These are phyloP conservation scores for Pyrocoelia pectoralis DNA, from an alignment of 2,888 invertebrate species.

Conservation along the genomic window DNA sequence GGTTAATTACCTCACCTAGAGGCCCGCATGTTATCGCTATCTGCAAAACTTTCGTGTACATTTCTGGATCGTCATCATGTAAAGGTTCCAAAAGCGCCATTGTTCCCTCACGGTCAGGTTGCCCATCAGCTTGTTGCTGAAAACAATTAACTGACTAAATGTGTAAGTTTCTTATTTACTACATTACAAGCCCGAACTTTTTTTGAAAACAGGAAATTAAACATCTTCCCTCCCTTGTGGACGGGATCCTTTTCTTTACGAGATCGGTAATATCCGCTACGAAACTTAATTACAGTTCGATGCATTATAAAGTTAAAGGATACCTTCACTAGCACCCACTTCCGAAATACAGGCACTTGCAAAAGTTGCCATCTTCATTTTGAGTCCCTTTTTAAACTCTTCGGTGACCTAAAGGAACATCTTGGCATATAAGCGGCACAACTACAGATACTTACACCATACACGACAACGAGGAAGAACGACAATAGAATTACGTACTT, in stretches of 20 bases:
- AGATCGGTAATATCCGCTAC: slow-evolving; percentile 42
- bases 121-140: slow-evolving; percentile 35
- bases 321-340: slow-evolving; percentile 27
- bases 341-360: slow-evolving; percentile 20
- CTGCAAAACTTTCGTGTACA: slow-evolving; percentile 56
- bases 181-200: slow-evolving; percentile 60
- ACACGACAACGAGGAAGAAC: neutral
- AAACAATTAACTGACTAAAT: slow-evolving; percentile 14
- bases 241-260: slow-evolving; percentile 58
- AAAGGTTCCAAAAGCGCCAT: slow-evolving; percentile 53
- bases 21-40: slow-evolving; percentile 58
- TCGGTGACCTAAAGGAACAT: slow-evolving; percentile 15
- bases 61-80: slow-evolving; percentile 53
- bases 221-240: slow-evolving; percentile 57
- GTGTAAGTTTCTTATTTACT: neutral
- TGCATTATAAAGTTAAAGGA: neutral
- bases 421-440: neutral
- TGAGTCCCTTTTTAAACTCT: slow-evolving; percentile 10
- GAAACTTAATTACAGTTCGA: slow-evolving; percentile 4
- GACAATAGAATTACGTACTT: slow-evolving; percentile 13
- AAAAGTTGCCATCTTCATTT: slow-evolving; percentile 14
- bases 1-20: slow-evolving; percentile 45
- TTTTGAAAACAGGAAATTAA: slow-evolving; percentile 61
- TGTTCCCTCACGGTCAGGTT: slow-evolving; percentile 46
- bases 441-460: slow-evolving; percentile 17